Percentiles rank a stretch among this genome's conserved stretches.
phyloP scores from a whole-genome alignment of 2,888 invertebrate genomes.

The Orthonevra nobilis region DNA sequence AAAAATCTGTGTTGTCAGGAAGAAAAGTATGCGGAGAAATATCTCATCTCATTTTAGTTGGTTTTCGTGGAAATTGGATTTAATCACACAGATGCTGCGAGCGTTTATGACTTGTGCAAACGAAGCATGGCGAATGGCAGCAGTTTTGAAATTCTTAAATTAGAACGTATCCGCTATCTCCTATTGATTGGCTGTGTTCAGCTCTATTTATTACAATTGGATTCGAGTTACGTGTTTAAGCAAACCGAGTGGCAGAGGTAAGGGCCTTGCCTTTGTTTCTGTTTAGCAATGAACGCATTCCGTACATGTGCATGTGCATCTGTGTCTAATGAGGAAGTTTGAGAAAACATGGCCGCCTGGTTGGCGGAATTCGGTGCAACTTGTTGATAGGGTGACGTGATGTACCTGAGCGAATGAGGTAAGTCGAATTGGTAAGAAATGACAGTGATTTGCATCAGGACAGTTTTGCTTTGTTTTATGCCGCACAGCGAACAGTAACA shows the following conservation, averaged over 20 bases:
- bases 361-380: background rate
- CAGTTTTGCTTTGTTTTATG: no score
- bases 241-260: no score
- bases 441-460: no score
- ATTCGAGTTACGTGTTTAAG: constrained; percentile 12
- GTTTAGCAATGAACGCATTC: background rate
- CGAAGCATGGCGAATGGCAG: constrained; percentile 15
- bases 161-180: constrained; percentile 42
- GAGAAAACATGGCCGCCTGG: constrained; percentile 1
- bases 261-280: no score
- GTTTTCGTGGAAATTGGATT: constrained; percentile 38
- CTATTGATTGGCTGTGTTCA: constrained; percentile 35
- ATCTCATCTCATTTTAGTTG: constrained; percentile 43
- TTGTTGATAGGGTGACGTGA: background rate
- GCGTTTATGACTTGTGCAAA: constrained; percentile 13
- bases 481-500: no score
- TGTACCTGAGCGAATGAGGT: constrained; percentile 1
- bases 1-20: constrained; percentile 7
- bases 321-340: constrained; percentile 5
- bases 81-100: constrained; percentile 35
- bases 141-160: constrained; percentile 33
- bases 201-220: constrained; percentile 27
- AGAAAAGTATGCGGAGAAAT: constrained; percentile 30
- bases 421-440: background rate
- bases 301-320: background rate